Percentiles rank a stretch among this genome's conserved stretches.
These are phyloP conservation scores for Trachemys scripta DNA, from an alignment of 2,113 vertebrate genomes.

Conservation along the genomic window DNA sequence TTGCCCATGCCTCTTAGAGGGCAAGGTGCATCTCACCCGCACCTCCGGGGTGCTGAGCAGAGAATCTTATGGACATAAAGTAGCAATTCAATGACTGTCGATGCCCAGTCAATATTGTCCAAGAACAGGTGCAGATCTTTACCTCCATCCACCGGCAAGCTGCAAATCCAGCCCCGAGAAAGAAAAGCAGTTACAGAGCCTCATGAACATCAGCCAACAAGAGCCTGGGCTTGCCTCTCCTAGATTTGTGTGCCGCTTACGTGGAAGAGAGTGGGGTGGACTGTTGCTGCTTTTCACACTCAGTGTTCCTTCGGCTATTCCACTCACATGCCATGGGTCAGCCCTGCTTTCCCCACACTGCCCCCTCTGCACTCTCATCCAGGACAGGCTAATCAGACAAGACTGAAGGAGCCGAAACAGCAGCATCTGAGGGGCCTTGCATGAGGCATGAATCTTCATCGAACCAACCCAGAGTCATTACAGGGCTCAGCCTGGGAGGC, in stretches of 20 bases:
- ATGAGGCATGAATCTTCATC: conserved; percentile 18
- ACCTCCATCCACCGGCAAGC: too few relatives aligned
- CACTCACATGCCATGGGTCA: background rate
- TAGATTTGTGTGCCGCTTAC: background rate
- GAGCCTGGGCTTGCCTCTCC: background rate
- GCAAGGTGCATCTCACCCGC: too few relatives aligned
- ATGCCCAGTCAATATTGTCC: too few relatives aligned
- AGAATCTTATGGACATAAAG: too few relatives aligned
- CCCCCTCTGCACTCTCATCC: background rate
- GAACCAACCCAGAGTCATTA: conserved; percentile 1
- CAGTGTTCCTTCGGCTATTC: background rate
- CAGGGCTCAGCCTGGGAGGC: background rate
- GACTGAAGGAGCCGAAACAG: background rate
- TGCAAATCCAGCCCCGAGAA: too few relatives aligned
- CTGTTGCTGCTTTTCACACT: background rate
- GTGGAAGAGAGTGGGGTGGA: background rate
- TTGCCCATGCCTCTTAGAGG: too few relatives aligned
- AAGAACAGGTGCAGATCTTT: too few relatives aligned
- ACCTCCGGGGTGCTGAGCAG: too few relatives aligned
- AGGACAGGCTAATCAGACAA: background rate
- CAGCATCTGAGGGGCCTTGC: background rate
- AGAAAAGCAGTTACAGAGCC: too few relatives aligned
- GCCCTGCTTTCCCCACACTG: background rate
- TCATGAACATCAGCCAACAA: background rate
- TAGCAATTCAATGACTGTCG: too few relatives aligned